Percentiles rank a stretch among this genome's conserved stretches.
These are phyloP conservation scores for Drosophila punjabiensis DNA, from an alignment of 1,140 invertebrate genomes.

Conservation along the genomic window DNA sequence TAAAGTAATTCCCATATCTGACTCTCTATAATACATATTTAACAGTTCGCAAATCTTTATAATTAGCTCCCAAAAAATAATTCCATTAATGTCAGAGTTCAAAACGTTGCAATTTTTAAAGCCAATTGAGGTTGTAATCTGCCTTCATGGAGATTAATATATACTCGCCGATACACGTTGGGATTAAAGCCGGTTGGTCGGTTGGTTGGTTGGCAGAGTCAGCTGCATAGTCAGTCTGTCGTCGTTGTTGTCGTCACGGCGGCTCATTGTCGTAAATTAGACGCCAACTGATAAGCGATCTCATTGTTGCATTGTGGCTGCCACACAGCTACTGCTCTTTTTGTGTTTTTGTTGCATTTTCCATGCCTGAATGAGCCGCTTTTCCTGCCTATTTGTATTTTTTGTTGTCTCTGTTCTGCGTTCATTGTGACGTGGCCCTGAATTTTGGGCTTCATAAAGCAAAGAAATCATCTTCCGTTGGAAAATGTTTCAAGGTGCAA, in stretches of 20 bases:
- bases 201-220: constrained; percentile 17
- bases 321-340: constrained; percentile 30
- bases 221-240: constrained; percentile 68
- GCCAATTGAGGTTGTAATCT: constrained; percentile 17
- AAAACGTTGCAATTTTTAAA: constrained; percentile 18
- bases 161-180: constrained; percentile 30
- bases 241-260: constrained; percentile 33
- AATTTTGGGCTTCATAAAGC: constrained; percentile 31
- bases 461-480: constrained; percentile 27
- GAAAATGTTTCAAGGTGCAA: constrained; percentile 14
- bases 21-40: not conserved
- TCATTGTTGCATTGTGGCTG: constrained; percentile 77
- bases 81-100: constrained; percentile 20
- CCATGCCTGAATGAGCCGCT: constrained; percentile 40
- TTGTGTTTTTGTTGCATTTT: constrained; percentile 38
- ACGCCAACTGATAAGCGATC: constrained; percentile 83
- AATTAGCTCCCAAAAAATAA: not conserved
- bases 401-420: constrained; percentile 20
- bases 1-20: not conserved
- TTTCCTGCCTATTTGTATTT: constrained; percentile 16
- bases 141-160: constrained; percentile 36
- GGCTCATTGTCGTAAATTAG: constrained; percentile 84
- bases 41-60: not conserved
- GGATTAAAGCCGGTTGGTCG: constrained; percentile 24
- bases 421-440: constrained; percentile 34